A percentile compares a stretch with the other conserved stretches of the same genome.
These are phyloP conservation scores for Callyntrura guangdongensis DNA, from an alignment of 2,888 invertebrate genomes.

Conservation along the genomic window DNA sequence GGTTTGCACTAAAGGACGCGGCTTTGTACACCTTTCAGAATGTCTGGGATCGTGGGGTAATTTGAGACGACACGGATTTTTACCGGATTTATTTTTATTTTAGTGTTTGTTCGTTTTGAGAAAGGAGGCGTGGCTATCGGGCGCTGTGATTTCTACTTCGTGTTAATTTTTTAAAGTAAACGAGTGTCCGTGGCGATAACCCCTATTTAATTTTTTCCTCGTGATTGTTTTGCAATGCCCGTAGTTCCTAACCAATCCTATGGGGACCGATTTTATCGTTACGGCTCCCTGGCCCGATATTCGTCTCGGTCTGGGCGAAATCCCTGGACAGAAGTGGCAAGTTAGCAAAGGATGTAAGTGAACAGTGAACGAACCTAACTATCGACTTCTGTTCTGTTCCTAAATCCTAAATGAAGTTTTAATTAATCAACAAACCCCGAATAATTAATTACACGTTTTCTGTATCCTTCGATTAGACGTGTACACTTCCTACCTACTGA, in stretches of 20 bases:
- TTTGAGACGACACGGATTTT: background rate
- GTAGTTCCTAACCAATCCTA: constrained; percentile 63
- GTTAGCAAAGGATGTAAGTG: constrained; percentile 76
- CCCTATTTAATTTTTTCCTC: background rate
- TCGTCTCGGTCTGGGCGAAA: no score
- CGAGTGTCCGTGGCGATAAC: no score
- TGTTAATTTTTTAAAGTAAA: no score
- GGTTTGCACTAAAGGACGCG: background rate
- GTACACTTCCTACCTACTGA: constrained; percentile 60
- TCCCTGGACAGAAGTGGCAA: constrained; percentile 66
- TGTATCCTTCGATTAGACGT: constrained; percentile 41
- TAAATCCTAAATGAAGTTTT: background rate
- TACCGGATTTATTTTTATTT: background rate
- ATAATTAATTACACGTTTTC: background rate
- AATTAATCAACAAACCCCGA: background rate
- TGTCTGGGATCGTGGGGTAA: constrained; percentile 7
- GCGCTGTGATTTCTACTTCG: no score
- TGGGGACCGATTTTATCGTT: constrained; percentile 23
- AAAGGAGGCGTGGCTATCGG: no score
- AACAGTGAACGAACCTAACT: background rate
- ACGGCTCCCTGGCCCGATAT: constrained; percentile 63
- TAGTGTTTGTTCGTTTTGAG: no score
- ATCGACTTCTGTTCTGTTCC: no score
- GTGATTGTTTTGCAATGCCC: background rate
- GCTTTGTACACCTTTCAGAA: constrained; percentile 23